phyloP scores from a whole-genome alignment of 2,113 vertebrate genomes.

The Petrocephalus zakoni region DNA sequence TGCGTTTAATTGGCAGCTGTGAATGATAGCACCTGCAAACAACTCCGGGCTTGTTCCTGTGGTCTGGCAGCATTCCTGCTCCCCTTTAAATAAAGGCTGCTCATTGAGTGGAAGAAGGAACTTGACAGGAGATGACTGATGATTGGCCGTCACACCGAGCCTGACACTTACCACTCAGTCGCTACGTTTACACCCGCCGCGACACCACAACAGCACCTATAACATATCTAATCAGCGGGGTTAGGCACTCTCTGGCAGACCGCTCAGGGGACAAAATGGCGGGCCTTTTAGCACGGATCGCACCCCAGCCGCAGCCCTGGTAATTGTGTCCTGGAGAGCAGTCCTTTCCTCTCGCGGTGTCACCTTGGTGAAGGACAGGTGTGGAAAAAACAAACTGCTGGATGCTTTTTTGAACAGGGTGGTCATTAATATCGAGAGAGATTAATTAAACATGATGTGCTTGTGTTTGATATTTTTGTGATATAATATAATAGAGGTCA shows the following conservation, averaged over 20 bases:
- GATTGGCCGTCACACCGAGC: conserved; percentile 66
- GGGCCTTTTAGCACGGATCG: not conserved
- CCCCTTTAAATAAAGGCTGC: conserved; percentile 76
- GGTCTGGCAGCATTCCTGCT: conserved; percentile 86
- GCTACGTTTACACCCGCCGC: conserved; percentile 37
- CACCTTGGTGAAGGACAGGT: not conserved
- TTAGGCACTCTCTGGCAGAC: conserved; percentile 33
- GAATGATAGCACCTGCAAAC: conserved; percentile 77
- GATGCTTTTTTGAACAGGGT: not conserved
- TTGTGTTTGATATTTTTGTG: not conserved
- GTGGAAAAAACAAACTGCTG: not conserved
- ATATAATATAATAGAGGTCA: not conserved
- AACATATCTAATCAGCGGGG: conserved; percentile 49
- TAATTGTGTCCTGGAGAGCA: not conserved
- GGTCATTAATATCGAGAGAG: not conserved
- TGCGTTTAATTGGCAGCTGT: conserved; percentile 76
- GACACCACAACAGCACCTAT: conserved; percentile 12
- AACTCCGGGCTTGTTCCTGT: conserved; percentile 79
- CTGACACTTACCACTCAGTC: conserved; percentile 59
- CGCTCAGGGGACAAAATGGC: not conserved
- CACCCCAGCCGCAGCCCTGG: not conserved
- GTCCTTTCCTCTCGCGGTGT: not conserved
- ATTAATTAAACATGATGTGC: not conserved
- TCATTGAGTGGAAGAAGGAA: conserved; percentile 58
- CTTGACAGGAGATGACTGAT: conserved; percentile 75